A percentile compares a stretch with the other conserved stretches of the same genome.
phyloP scores from a whole-genome alignment of 2,797 vertebrate species.

The Crocodylus rhombifer region DNA sequence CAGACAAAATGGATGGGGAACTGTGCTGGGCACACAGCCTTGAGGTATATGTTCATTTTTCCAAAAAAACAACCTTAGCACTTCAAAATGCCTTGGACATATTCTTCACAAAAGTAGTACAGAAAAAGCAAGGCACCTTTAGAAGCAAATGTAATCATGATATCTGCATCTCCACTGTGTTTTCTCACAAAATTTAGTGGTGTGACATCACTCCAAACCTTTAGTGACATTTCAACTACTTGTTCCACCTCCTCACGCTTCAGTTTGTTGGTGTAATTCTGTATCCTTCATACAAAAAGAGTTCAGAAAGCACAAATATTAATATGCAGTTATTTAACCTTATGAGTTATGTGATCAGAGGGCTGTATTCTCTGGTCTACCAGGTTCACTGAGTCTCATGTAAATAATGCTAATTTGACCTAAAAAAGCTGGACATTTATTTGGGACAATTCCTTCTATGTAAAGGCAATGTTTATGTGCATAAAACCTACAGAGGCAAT shows the following conservation, averaged over 20 bases:
- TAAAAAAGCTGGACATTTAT: background rate
- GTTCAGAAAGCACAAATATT: background rate
- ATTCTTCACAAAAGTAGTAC: background rate
- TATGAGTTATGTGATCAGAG: background rate
- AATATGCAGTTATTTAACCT: background rate
- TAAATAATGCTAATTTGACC: background rate
- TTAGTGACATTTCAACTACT: background rate
- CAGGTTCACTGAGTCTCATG: background rate
- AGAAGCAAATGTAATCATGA: background rate
- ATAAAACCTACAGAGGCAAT: background rate
- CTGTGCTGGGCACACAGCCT: background rate
- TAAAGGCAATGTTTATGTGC: background rate
- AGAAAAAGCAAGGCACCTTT: background rate
- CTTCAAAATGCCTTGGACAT: background rate
- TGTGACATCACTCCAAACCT: background rate
- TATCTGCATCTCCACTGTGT: background rate
- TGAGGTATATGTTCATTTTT: background rate
- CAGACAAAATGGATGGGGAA: too few species aligned
- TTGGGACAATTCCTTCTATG: background rate
- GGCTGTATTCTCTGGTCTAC: background rate
- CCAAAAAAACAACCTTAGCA: background rate
- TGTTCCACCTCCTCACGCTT: background rate
- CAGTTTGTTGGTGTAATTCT: background rate
- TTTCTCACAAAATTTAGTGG: background rate
- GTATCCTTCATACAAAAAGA: background rate